Conservation (phyloP, 2,888 invertebrate species). For the Aphodius sticticus region DNA sequence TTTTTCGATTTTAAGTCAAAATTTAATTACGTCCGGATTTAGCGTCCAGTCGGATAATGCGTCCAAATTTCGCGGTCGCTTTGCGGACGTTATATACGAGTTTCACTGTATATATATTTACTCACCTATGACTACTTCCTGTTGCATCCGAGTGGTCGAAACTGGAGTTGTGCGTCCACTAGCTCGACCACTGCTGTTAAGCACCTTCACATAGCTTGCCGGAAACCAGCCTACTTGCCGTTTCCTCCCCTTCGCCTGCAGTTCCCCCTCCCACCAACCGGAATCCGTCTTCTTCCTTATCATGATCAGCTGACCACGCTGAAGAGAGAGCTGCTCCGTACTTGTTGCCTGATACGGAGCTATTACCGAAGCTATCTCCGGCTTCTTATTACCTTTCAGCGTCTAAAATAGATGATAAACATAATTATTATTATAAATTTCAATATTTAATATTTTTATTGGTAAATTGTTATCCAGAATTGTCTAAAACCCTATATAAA, state of each 20-base stretch:
- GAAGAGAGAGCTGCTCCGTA: conserved; percentile 88
- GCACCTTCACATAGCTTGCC: conserved; percentile 92
- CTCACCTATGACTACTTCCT: conserved; percentile 59
- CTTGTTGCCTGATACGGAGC: conserved; percentile 93
- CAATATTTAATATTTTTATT: too few species aligned
- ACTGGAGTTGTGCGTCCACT: conserved; percentile 80
- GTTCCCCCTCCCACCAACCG: conserved; percentile 99
- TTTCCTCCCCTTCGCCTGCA: conserved; percentile 90
- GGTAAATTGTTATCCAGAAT: too few species aligned
- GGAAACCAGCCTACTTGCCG: conserved; percentile 99
- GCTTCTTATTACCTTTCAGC: conserved; percentile 73
- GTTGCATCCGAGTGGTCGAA: conserved; percentile 72
- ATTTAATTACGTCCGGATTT: too few species aligned
- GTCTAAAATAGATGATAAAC: conserved; percentile 57
- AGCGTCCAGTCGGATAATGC: too few species aligned
- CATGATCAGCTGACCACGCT: conserved; percentile 91
- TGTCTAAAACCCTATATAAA: too few species aligned
- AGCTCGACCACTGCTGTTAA: conserved; percentile 73
- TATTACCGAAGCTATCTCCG: conserved; percentile 93
- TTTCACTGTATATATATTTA: too few species aligned
- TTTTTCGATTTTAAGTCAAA: too few species aligned
- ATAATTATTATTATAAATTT: neutral
- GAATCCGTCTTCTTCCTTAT: conserved; percentile 96
- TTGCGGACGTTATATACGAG: too few species aligned
- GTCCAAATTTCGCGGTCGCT: too few species aligned